Evolutionary conservation across 2,888 invertebrate genomes (phyloP), one percentile per base, ranked within the genome.

Genomic region (Strigamia crassipes): DNA sequence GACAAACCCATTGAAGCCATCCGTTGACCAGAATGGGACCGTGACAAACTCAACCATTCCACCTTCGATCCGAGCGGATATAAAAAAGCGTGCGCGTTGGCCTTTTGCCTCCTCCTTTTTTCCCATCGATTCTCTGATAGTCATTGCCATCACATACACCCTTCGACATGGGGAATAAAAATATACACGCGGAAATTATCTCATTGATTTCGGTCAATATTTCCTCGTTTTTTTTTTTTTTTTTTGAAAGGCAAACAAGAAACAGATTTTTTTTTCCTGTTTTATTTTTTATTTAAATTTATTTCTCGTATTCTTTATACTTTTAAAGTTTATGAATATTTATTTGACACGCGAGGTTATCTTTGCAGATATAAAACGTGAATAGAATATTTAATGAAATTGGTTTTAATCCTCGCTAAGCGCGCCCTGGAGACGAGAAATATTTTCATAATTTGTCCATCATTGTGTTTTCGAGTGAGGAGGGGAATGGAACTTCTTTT

Each of bases 371-470:
- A 73, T 73, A 73, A 73, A 73, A 73, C 73, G 73, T 73, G 73
- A 73, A 73, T 73, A 31, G 73, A 73, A 73, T 73, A 73, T 73
- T 73, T 73, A 73, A 73, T 73, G 31, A 73, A 73, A 73, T 73
- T 31, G 73, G 73, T 73, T 73, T 73, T 73, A 73, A 73, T 73
- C 73, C 73, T 73, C 73, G 23, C 73, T 73, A 73, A 73, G 73
- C 73, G 31, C 73, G 73, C 73, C 73, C 73, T 31, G 31, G 73
- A 73, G 73, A 73, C 73, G 31, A 73, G 27, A 27, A 73, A 73
- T 73, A 73, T 73, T 73, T 73, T 73, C 73, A 73, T 73, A 73
- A 73, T 73, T 73, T 73, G 73, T 73, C 73, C 73, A 73, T 73
- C 73, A 73, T 31, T 73, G 73, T 73, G 73, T 73, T 73, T 73